Conservation (phyloP, 2,797 vertebrate species). For the Acipenser ruthenus region DNA sequence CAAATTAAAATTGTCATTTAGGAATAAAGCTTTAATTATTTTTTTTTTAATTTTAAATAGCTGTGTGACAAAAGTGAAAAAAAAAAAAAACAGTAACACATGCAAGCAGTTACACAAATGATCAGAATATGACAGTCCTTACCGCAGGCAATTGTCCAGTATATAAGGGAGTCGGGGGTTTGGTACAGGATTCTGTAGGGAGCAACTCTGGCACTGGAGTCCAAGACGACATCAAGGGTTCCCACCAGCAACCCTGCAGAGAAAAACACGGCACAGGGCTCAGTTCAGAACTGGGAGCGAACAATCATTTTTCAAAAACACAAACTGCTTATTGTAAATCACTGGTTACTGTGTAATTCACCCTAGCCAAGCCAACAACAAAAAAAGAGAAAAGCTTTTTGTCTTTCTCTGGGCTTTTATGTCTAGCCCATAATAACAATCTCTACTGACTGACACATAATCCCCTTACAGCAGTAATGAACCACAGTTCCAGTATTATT, state of each 20-base stretch:
- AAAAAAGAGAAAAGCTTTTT: too few relatives aligned
- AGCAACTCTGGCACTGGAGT: slow-evolving; percentile 90
- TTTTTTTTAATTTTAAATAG: neutral
- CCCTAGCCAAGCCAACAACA: too few relatives aligned
- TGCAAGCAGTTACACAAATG: neutral
- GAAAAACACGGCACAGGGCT: slow-evolving; percentile 10
- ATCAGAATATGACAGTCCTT: slow-evolving; percentile 32
- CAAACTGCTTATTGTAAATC: too few relatives aligned
- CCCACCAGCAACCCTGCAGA: slow-evolving; percentile 84
- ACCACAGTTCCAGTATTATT: neutral
- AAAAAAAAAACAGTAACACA: neutral
- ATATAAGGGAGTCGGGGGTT: slow-evolving; percentile 86
- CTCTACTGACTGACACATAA: neutral
- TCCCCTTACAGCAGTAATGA: neutral
- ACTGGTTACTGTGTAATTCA: too few relatives aligned
- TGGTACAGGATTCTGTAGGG: slow-evolving; percentile 95
- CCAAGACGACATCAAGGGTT: slow-evolving; percentile 90
- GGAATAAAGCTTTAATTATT: neutral
- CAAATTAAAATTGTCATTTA: too few relatives aligned
- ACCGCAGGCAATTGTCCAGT: slow-evolving; percentile 96
- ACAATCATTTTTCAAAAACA: neutral
- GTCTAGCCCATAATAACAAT: neutral
- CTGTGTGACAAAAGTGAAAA: slow-evolving; percentile 6
- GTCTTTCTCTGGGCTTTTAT: too few relatives aligned
- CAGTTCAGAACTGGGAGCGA: neutral